These are phyloP conservation scores for Mormyrus iriodes DNA, from an alignment of 2,113 vertebrate genomes.

Conservation along the genomic window DNA sequence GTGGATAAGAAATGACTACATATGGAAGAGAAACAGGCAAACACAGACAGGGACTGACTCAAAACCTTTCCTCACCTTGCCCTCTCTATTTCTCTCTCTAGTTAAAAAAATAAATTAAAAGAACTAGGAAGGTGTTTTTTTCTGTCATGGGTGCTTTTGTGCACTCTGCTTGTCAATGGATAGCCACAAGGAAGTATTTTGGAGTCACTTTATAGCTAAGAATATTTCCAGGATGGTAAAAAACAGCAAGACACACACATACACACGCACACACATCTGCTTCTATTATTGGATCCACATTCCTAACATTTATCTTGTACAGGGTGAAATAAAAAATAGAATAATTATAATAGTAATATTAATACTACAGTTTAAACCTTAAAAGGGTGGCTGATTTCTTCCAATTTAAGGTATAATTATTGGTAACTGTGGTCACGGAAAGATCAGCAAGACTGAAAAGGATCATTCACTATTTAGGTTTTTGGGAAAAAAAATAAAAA, in stretches of 20 bases:
- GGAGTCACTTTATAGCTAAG: background rate
- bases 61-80: background rate
- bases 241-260: too few relatives aligned
- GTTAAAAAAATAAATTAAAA: background rate
- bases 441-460: background rate
- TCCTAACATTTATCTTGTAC: background rate
- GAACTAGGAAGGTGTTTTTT: background rate
- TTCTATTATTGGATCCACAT: background rate
- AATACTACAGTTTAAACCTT: background rate
- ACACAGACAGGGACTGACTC: conserved; percentile 17
- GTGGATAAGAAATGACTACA: conserved; percentile 27
- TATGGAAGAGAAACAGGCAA: conserved; percentile 26
- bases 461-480: background rate
- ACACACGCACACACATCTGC: background rate
- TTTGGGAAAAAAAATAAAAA: background rate
- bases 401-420: background rate
- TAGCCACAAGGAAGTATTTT: background rate
- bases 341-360: background rate
- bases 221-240: background rate
- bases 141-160: background rate
- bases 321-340: background rate
- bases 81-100: conserved; percentile 17
- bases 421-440: background rate
- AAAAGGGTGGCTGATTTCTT: background rate
- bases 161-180: background rate